Evolutionary conservation across 37 sponge, comb jelly and placozoan genomes (phyloP).

Genomic region (Hexactinellida sp.): DNA sequence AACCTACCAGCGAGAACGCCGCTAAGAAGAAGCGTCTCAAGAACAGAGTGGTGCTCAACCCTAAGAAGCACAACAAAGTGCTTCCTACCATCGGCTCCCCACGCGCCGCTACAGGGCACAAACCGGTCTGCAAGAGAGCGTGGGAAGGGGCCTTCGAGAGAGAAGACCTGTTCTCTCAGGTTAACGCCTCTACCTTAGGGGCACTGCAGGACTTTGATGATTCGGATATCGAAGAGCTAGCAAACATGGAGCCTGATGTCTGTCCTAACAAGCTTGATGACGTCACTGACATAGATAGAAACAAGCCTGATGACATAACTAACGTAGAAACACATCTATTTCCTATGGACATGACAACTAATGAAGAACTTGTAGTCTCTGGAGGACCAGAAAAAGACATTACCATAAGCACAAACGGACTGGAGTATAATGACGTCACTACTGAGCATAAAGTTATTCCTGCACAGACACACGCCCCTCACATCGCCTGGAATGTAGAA

Average conservation of each 20-base stretch:
- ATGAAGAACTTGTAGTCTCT: not conserved
- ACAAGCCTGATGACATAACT: not conserved
- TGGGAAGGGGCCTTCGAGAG: constrained; percentile 13
- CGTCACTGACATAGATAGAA: not conserved
- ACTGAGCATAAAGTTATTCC: not conserved
- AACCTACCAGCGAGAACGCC: too few relatives aligned
- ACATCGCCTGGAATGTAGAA: not conserved
- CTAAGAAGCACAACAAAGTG: not conserved
- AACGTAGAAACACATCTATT: not conserved
- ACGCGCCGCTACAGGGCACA: not conserved
- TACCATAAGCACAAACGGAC: not conserved
- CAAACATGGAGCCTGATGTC: not conserved
- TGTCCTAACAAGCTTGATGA: not conserved
- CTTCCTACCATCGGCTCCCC: not conserved
- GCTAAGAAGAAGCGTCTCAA: not conserved
- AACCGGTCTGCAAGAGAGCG: not conserved
- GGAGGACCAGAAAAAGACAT: not conserved
- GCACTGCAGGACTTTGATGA: not conserved
- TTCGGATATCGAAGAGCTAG: not conserved
- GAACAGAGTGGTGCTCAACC: not conserved
- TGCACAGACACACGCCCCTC: not conserved
- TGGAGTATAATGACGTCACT: not conserved
- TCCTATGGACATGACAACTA: not conserved
- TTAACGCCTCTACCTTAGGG: not conserved
- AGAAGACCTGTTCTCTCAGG: not conserved